phyloP scores from a whole-genome alignment of 2,113 vertebrate species.

The Halichoeres trimaculatus region DNA sequence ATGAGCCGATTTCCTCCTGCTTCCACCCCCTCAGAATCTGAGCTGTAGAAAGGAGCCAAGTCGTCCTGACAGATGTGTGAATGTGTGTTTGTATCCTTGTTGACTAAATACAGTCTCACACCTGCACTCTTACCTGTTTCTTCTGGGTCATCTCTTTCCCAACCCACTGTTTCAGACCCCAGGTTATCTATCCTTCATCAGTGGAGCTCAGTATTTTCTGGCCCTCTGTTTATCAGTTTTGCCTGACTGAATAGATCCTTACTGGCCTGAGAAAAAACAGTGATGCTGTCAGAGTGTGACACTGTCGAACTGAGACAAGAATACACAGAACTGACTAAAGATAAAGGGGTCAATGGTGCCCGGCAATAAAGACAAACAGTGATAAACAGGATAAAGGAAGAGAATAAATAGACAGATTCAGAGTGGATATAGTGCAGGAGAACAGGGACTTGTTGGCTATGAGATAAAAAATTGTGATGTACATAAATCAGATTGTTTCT shows the following conservation, averaged over 20 bases:
- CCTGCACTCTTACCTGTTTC: conserved; percentile 47
- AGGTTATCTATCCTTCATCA: conserved; percentile 2
- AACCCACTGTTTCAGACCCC: background rate
- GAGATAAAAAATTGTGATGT: background rate
- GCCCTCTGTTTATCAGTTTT: conserved; percentile 35
- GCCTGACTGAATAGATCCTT: conserved; percentile 2
- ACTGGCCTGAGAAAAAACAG: conserved; percentile 52
- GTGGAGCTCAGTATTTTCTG: conserved; percentile 13
- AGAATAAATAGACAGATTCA: background rate
- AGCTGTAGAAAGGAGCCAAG: conserved; percentile 1
- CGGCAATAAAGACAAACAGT: background rate
- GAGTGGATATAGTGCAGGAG: background rate
- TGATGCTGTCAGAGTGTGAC: conserved; percentile 29
- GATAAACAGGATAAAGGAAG: background rate
- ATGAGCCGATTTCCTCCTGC: background rate
- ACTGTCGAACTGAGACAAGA: conserved; percentile 23
- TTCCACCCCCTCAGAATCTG: background rate
- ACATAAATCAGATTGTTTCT: too few species aligned
- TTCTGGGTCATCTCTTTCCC: conserved; percentile 52
- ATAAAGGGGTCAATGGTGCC: conserved; percentile 3
- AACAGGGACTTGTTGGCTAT: background rate
- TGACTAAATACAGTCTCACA: conserved; percentile 44
- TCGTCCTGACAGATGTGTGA: conserved; percentile 32
- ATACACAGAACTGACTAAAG: conserved; percentile 28
- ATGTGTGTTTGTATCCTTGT: conserved; percentile 32